Base-by-base conservation (phyloP, 2,113 vertebrate genomes). In the Gymnocephalus cernua region DNA sequence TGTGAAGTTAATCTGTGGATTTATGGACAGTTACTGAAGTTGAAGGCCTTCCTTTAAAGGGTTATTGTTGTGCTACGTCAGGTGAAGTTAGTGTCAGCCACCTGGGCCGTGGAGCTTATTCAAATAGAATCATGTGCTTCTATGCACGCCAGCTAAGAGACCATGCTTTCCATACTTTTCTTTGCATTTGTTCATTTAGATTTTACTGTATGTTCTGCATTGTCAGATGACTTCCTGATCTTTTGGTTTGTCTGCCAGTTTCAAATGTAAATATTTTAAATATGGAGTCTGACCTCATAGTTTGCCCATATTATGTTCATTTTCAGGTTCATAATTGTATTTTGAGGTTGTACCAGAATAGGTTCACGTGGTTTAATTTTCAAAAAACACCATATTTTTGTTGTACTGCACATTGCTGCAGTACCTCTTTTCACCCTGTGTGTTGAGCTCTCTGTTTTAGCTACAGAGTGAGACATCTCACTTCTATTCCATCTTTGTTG, bases 1-100 rank as follows among this genome's bases (percentile, higher is more conserved):
- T 87, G 77, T 69, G 82, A 66, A 62, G 82, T 83, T 90, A 83
- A 87, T 89, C 72, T 76, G 73, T 68, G 65, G 73, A 82, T 88
- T 91, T 86, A 87, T 90, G 73, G 80, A 69, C 50, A 61, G 76
- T 64, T 62, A 13, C 18, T 75, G 64, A 77, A 88, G 82, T 70
- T 82, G 82, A 87, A 87, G 86, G 86, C 53, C 79, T 72, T 53
- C 25, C 5, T 19, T 81, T 75, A 63, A 50, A 83, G 77, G 75
- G 61, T 89, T 81, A 77, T 79, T 82, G 74, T 54, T 70, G 79
- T 76, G 70, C 67, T 79, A 66, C 63, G 81, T 83, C 82, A 73
- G 87, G 84, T 81, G 67, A 72, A 48, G 65, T 77, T 61, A 51
- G 66, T 69, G 74, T 73, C 85, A 64, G 61, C 47, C 44, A 56